Percentiles rank a stretch among this genome's conserved stretches.
phyloP scores from a whole-genome alignment of 2,888 invertebrate genomes.

The Lagria hirta region DNA sequence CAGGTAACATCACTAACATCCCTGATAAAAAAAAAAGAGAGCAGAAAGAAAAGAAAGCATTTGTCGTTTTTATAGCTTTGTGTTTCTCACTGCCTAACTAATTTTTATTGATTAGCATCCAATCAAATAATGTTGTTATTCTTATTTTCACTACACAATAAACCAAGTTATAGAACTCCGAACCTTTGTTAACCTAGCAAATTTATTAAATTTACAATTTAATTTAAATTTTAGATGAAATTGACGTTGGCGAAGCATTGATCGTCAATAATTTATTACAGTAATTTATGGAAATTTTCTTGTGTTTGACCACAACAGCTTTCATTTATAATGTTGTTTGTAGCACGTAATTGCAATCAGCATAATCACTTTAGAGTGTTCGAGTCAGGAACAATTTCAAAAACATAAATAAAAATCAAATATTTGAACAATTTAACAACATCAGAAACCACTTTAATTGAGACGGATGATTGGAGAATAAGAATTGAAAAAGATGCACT shows the following conservation, averaged over 20 bases:
- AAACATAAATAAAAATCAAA: slow-evolving; percentile 3
- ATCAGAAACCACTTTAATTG: no score
- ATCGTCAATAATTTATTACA: slow-evolving; percentile 8
- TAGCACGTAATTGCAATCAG: slow-evolving; percentile 13
- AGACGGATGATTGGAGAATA: no score
- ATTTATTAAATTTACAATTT: no score
- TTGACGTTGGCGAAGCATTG: slow-evolving; percentile 4
- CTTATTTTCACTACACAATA: background rate
- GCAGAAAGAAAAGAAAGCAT: no score
- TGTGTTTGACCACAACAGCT: slow-evolving; percentile 1
- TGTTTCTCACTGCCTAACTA: no score
- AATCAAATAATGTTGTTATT: background rate
- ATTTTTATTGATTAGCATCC: background rate
- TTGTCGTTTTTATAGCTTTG: no score
- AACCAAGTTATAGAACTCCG: no score
- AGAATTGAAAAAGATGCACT: no score
- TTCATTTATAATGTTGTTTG: slow-evolving; percentile 8
- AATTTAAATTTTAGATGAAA: background rate
- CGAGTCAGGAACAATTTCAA: slow-evolving; percentile 2
- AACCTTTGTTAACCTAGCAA: no score
- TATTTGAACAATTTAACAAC: no score
- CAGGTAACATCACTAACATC: no score
- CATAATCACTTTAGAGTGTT: slow-evolving; percentile 10
- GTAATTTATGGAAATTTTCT: slow-evolving; percentile 12
- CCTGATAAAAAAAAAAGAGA: no score